Percentiles rank a stretch among this genome's conserved stretches.
Conservation (phyloP, 2,888 invertebrate species). For the Aleiodes testaceus region DNA sequence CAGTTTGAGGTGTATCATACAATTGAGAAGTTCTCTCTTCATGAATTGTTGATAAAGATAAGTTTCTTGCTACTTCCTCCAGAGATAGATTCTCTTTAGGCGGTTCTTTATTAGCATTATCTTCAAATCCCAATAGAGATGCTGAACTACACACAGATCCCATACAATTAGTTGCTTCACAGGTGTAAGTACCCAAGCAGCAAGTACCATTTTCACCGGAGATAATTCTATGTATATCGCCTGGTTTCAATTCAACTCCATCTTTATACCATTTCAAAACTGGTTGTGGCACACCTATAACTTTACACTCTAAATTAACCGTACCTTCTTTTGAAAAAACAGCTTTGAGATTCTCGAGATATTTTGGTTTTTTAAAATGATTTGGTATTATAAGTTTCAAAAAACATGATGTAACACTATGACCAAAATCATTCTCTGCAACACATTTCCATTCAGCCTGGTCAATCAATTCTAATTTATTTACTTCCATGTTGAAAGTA, state of each 20-base stretch:
- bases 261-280: constrained; percentile 95
- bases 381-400: constrained; percentile 88
- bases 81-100: constrained; percentile 71
- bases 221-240: constrained; percentile 92
- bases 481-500: constrained; percentile 82
- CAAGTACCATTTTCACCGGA: constrained; percentile 93
- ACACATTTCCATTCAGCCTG: constrained; percentile 93
- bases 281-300: constrained; percentile 92
- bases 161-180: constrained; percentile 94
- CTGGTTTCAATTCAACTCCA: constrained; percentile 90
- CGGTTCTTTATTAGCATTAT: constrained; percentile 71
- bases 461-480: constrained; percentile 85
- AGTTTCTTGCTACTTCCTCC: constrained; percentile 79
- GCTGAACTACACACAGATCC: constrained; percentile 92
- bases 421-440: constrained; percentile 91
- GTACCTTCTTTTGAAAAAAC: constrained; percentile 91
- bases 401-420: constrained; percentile 90
- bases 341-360: constrained; percentile 88
- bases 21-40: constrained; percentile 92
- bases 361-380: constrained; percentile 91
- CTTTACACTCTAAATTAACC: constrained; percentile 93
- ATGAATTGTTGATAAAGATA: constrained; percentile 92
- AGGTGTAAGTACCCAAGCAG: constrained; percentile 91
- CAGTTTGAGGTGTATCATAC: constrained; percentile 87
- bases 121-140: constrained; percentile 90